Evolutionary conservation across 2,113 vertebrate genomes (phyloP).

Genomic region (Pipra filicauda): DNA sequence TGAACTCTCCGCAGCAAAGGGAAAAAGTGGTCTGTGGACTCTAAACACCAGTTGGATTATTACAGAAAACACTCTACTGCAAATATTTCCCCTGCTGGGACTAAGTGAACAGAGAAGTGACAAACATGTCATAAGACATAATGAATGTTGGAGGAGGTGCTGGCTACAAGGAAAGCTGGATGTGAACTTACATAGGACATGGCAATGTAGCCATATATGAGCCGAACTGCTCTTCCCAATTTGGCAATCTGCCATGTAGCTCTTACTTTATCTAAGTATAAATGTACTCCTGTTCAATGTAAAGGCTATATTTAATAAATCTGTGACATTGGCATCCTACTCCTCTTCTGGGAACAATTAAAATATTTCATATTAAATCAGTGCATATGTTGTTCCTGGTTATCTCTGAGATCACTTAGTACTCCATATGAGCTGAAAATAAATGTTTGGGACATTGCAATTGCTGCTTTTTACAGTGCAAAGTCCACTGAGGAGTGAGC

Average conservation of each 20-base stretch:
- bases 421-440: neutral
- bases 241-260: neutral
- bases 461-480: neutral
- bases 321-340: neutral
- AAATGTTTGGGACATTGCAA: neutral
- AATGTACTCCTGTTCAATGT: neutral
- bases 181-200: neutral
- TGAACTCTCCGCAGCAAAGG: neutral
- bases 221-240: neutral
- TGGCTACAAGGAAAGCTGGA: neutral
- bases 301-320: slow-evolving; percentile 1
- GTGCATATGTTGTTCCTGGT: neutral
- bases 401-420: neutral
- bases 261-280: neutral
- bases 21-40: neutral
- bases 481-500: neutral
- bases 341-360: slow-evolving; percentile 32
- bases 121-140: neutral
- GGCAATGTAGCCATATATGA: neutral
- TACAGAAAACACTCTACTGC: neutral
- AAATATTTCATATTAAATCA: slow-evolving; percentile 1
- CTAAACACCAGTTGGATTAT: neutral
- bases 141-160: neutral
- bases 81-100: slow-evolving; percentile 21
- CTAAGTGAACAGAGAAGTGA: neutral